Base-by-base conservation (phyloP, 2,797 vertebrate species). In the Gouania willdenowi region DNA sequence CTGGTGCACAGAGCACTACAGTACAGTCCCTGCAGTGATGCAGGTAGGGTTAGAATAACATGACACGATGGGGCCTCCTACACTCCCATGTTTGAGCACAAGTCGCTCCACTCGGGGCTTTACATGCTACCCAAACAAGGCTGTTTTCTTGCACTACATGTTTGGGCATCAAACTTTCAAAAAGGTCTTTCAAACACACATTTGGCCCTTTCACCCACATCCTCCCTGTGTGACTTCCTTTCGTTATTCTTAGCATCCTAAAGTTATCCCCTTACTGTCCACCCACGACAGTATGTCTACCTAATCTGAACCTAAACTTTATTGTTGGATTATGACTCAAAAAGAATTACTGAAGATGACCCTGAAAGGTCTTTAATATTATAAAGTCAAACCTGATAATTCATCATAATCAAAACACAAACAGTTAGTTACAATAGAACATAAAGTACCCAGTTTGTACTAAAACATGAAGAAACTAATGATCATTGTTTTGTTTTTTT, bases 31-130 rank as follows among this genome's bases (percentile, higher is more conserved):
- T 2, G 43, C 48, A 72, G 67, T 63, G 70, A 82, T 66, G 65
- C 46, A 17, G 63, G 66, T 44, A 5, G 41, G 53, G 62, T 71
- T 81, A 68, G 46, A 79, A 81, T 57, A 84, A 86, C 82, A 83
- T 4, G 6, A 3, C 26, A n/a, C 40, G 3, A 12, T 25, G 31
- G 52, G 61, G 69, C 67, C 58, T 60, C 48, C 32, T 19, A 59
- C 67, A 48, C 50, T 33, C n/a, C 16, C 8, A 47, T 35, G 27
- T 41, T 48, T 50, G 55, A 56, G 47, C 45, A 28, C 36, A 58
- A 46, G 52, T 35, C 24, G 36, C 47, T 34, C 36, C 1, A 50
- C 59, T 66, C 62, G 22, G n/a, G 44, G 51, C 56, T 18, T 23
- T 4, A 4, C 53, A 15, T 27, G 35, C 41, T 21, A 48, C 27